phyloP scores from a whole-genome alignment of 1,140 invertebrate genomes.

The Drosophila obscura region DNA sequence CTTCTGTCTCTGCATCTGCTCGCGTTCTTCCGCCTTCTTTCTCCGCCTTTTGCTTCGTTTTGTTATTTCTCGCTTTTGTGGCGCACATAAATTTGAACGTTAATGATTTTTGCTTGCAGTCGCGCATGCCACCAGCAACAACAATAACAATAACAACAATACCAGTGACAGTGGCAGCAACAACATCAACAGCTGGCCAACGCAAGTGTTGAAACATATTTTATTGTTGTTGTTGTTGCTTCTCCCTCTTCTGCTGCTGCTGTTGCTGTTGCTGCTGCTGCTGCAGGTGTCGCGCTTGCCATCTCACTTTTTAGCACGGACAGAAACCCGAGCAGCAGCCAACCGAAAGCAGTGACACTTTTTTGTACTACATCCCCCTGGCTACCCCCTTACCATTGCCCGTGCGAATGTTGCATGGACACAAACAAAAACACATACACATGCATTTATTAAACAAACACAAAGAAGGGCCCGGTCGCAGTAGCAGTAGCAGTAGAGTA shows the following conservation, averaged over 20 bases:
- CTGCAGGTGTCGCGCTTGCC: conserved; percentile 72
- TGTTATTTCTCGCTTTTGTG: conserved; percentile 81
- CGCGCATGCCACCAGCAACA: conserved; percentile 57
- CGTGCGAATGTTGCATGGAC: too few relatives aligned
- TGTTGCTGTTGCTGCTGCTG: conserved; percentile 42
- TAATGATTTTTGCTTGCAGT: conserved; percentile 82
- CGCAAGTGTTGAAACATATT: conserved; percentile 65
- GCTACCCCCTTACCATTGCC: neutral
- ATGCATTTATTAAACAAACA: conserved; percentile 66
- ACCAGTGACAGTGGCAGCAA: conserved; percentile 1
- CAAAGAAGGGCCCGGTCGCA: conserved; percentile 9
- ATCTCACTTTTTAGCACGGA: conserved; percentile 74
- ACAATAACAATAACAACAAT: conserved; percentile 40
- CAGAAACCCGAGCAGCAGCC: conserved; percentile 55
- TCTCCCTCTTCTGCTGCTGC: conserved; percentile 16
- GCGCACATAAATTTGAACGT: conserved; percentile 77
- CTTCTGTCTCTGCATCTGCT: too few relatives aligned
- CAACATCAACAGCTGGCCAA: conserved; percentile 32
- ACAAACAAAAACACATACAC: neutral
- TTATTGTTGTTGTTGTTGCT: conserved; percentile 30
- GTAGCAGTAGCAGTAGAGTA: conserved; percentile 39
- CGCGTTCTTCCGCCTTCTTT: neutral
- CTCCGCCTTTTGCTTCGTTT: conserved; percentile 42
- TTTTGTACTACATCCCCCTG: conserved; percentile 12
- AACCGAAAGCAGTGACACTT: conserved; percentile 67